These are phyloP conservation scores for Phengaris arion DNA, from an alignment of 2,888 invertebrate species.

Conservation along the genomic window DNA sequence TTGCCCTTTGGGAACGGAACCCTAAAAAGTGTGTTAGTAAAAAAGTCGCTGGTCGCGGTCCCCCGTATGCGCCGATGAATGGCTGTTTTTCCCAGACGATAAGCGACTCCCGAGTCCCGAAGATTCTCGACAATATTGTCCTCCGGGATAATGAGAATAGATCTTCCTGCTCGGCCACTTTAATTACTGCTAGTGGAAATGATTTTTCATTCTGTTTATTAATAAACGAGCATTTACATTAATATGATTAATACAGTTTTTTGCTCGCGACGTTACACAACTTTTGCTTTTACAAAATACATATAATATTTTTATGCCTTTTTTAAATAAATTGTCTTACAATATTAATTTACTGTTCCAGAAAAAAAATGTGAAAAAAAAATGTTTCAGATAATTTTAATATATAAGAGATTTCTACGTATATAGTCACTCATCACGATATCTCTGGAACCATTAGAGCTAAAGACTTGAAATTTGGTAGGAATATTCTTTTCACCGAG, in stretches of 20 bases:
- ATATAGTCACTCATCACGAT: too few species aligned
- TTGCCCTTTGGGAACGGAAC: too few species aligned
- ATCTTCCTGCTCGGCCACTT: slow-evolving; percentile 39
- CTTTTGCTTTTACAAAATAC: not conserved
- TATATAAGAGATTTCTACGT: too few species aligned
- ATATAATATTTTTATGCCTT: not conserved
- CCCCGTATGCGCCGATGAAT: not conserved
- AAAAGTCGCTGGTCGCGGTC: not conserved
- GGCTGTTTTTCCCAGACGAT: slow-evolving; percentile 39
- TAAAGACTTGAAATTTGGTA: too few species aligned
- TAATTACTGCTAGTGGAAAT: slow-evolving; percentile 37
- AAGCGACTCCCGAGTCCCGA: slow-evolving; percentile 35
- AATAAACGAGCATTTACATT: slow-evolving; percentile 30
- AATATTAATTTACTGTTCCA: not conserved
- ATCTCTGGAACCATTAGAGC: too few species aligned
- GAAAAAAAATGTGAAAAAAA: not conserved
- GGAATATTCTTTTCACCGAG: too few species aligned
- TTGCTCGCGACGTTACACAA: not conserved
- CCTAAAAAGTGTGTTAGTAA: too few species aligned
- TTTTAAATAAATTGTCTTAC: not conserved
- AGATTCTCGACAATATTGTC: slow-evolving; percentile 40
- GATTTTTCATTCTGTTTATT: slow-evolving; percentile 30
- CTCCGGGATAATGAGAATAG: slow-evolving; percentile 41
- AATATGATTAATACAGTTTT: slow-evolving; percentile 23
- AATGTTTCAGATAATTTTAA: too few species aligned